Conservation (phyloP, 1,140 invertebrate genomes). For the Drosophila pruinosa region DNA sequence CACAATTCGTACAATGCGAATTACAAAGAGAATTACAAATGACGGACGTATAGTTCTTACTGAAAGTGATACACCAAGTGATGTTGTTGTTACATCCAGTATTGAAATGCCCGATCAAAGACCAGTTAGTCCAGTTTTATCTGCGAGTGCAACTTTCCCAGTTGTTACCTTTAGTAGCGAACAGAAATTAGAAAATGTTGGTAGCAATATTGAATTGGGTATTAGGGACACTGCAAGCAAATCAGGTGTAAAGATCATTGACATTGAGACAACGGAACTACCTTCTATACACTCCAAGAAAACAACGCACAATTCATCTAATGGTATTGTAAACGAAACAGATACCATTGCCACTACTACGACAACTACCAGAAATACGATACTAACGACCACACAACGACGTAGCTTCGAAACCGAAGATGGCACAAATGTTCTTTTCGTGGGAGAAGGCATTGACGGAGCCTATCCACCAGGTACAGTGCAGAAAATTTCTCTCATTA, state of each 20-base stretch:
- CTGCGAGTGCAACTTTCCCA: conserved; percentile 37
- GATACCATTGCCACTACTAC: conserved; percentile 64
- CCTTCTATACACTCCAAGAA: conserved; percentile 26
- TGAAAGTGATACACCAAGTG: conserved; percentile 64
- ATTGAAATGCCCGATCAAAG: conserved; percentile 79
- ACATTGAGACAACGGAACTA: conserved; percentile 66
- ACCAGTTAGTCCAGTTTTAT: conserved; percentile 51
- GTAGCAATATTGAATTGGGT: conserved; percentile 52
- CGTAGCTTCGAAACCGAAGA: conserved; percentile 79
- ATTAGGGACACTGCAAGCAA: conserved; percentile 38
- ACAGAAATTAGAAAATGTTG: conserved; percentile 39
- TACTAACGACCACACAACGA: conserved; percentile 69
- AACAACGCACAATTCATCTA: conserved; percentile 25
- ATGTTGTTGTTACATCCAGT: conserved; percentile 75
- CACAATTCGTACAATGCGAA: conserved; percentile 78
- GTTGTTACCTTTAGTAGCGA: conserved; percentile 50
- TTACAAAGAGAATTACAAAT: conserved; percentile 73
- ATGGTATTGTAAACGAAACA: conserved; percentile 41
- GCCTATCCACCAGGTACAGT: conserved; percentile 83
- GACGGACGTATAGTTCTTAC: conserved; percentile 76
- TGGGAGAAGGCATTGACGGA: conserved; percentile 77
- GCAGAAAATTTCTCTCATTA: conserved; percentile 87
- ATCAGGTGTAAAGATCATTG: conserved; percentile 65
- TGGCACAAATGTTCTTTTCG: conserved; percentile 79
- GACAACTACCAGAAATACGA: conserved; percentile 65